Evolutionary conservation across 2,797 vertebrate genomes (phyloP).

Genomic region (Myoxocephalus aenaeus): DNA sequence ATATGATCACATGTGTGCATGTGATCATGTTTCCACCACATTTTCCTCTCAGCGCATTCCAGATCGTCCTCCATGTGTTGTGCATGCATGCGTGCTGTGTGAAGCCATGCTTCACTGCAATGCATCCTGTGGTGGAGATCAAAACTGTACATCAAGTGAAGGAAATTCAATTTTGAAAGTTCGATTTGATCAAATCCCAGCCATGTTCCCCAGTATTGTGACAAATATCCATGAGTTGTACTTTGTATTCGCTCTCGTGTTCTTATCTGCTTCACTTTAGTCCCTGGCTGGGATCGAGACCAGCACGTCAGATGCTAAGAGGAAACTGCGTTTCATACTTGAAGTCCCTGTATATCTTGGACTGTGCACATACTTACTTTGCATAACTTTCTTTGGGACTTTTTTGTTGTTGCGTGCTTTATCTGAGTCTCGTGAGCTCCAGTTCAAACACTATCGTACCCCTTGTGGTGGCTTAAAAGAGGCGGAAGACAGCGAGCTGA

Average conservation of each 20-base stretch:
- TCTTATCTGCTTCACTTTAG: slow-evolving; percentile 5
- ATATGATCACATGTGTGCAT: slow-evolving; percentile 8
- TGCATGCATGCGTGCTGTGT: not conserved
- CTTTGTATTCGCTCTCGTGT: not conserved
- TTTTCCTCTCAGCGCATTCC: slow-evolving; percentile 50
- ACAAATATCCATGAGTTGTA: not conserved
- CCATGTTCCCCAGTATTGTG: not conserved
- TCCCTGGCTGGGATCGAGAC: not conserved
- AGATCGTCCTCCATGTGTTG: slow-evolving; percentile 32
- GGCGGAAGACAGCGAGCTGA: slow-evolving; percentile 4
- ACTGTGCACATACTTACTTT: slow-evolving; percentile 30
- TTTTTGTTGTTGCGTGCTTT: slow-evolving; percentile 37
- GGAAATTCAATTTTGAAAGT: not conserved
- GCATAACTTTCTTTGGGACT: slow-evolving; percentile 27
- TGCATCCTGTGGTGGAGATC: slow-evolving; percentile 6
- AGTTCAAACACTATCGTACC: slow-evolving; percentile 38
- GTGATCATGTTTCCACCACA: slow-evolving; percentile 40
- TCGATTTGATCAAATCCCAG: not conserved
- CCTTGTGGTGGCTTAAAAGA: slow-evolving; percentile 19
- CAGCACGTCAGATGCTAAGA: slow-evolving; percentile 21
- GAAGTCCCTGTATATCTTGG: slow-evolving; percentile 43
- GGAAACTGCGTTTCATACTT: slow-evolving; percentile 36
- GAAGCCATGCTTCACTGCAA: slow-evolving; percentile 5
- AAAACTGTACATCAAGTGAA: not conserved
- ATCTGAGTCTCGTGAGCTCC: slow-evolving; percentile 38